A percentile compares a stretch with the other conserved stretches of the same genome.
Evolutionary conservation across 2,113 vertebrate species (phyloP).

Genomic region (Phoenicopterus ruber): DNA sequence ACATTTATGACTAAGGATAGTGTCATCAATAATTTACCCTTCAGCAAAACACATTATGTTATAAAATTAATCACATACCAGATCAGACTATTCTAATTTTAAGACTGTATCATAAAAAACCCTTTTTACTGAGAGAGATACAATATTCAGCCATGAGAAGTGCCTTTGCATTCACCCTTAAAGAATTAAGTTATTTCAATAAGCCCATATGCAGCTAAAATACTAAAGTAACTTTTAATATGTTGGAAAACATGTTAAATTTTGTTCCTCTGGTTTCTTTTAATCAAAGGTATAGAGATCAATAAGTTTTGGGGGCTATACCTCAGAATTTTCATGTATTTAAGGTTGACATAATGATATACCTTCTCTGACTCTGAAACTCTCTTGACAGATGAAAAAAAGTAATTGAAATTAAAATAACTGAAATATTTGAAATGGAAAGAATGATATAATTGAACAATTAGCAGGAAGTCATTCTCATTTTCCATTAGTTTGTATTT

Average conservation of each 20-base stretch:
- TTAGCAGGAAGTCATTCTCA: background rate
- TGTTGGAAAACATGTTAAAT: background rate
- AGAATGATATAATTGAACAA: background rate
- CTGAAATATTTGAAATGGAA: background rate
- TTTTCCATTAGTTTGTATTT: background rate
- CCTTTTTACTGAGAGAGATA: background rate
- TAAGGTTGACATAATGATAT: background rate
- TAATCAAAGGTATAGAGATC: background rate
- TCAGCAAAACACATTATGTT: constrained; percentile 15
- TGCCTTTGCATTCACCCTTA: background rate
- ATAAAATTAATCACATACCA: background rate
- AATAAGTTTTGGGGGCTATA: background rate
- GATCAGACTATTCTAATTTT: constrained; percentile 17
- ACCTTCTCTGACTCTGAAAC: background rate
- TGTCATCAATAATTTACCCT: constrained; percentile 25
- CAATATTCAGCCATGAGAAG: background rate
- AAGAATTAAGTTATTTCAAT: background rate
- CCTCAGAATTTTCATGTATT: background rate
- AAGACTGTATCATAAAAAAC: background rate
- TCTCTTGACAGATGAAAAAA: background rate
- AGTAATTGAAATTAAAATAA: background rate
- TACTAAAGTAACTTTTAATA: background rate
- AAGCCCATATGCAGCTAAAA: background rate
- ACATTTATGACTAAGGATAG: constrained; percentile 28
- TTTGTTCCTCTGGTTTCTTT: background rate